Evolutionary conservation across 2,113 vertebrate genomes (phyloP).

Genomic region (Hepsetus odoe): DNA sequence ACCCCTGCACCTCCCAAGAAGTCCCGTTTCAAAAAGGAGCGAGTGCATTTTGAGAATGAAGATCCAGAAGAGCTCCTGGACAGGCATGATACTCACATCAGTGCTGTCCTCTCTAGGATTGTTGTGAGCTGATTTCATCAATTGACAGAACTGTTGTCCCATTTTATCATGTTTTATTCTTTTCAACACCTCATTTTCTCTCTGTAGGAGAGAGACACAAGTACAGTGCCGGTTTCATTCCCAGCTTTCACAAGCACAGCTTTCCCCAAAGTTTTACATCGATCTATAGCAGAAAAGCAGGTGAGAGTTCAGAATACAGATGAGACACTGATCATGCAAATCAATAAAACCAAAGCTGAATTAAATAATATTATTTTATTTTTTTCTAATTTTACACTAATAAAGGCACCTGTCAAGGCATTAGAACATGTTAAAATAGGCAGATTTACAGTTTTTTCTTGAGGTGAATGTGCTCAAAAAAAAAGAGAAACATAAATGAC

Average conservation of each 20-base stretch:
- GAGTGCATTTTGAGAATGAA: conserved; percentile 79
- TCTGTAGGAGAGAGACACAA: conserved; percentile 88
- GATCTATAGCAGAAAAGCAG: conserved; percentile 80
- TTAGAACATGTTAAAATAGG: too few relatives aligned
- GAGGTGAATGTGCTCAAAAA: too few relatives aligned
- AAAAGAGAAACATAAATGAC: too few relatives aligned
- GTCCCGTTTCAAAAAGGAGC: conserved; percentile 77
- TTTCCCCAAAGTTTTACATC: conserved; percentile 88
- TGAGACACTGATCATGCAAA: too few relatives aligned
- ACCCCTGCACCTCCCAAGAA: conserved; percentile 89
- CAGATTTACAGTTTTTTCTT: too few relatives aligned
- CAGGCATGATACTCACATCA: conserved; percentile 86
- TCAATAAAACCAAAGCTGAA: too few relatives aligned
- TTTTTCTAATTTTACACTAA: too few relatives aligned
- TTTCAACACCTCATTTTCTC: conserved; percentile 15
- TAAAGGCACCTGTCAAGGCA: too few relatives aligned
- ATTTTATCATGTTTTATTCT: not conserved
- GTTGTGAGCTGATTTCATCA: conserved; percentile 75
- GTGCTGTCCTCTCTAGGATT: conserved; percentile 89
- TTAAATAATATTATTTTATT: too few relatives aligned
- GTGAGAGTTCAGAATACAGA: conserved; percentile 66
- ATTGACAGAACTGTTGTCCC: not conserved
- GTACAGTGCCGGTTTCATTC: conserved; percentile 76
- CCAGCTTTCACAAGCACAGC: conserved; percentile 82
- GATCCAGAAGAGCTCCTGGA: conserved; percentile 83